phyloP scores from a whole-genome alignment of 2,797 vertebrate species.

The Avahi laniger region DNA sequence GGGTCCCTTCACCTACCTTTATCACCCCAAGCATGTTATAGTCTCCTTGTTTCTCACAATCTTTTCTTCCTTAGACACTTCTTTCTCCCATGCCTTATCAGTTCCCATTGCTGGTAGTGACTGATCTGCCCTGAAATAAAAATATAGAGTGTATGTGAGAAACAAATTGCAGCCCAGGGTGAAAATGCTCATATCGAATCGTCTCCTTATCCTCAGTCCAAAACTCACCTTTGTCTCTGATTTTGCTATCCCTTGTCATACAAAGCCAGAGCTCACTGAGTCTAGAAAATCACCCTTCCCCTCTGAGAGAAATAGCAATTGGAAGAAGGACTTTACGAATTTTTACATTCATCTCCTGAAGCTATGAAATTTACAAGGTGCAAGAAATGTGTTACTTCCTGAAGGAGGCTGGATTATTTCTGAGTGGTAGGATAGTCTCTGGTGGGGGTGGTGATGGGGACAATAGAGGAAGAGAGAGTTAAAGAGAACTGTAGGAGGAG shows the following conservation, averaged over 20 bases:
- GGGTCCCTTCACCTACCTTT: neutral
- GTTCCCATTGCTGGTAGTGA: neutral
- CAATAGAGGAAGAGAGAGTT: neutral
- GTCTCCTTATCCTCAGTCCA: neutral
- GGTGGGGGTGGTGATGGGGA: neutral
- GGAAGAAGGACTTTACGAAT: neutral
- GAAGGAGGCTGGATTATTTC: neutral
- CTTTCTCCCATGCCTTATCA: neutral
- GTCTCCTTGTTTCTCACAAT: slow-evolving; percentile 13
- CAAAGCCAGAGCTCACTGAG: neutral
- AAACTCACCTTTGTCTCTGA: neutral
- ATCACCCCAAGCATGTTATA: neutral
- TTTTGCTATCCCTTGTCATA: neutral
- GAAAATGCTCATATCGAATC: neutral
- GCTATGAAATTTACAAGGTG: neutral
- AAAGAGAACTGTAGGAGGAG: neutral
- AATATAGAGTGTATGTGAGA: neutral
- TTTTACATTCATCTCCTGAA: neutral
- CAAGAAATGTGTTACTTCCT: neutral
- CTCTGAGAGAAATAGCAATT: neutral
- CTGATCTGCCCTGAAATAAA: neutral
- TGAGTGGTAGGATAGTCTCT: neutral
- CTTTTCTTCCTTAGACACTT: neutral
- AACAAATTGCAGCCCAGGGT: neutral
- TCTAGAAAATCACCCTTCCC: neutral